Base-by-base conservation (phyloP, 2,113 vertebrate genomes). In the Motacilla alba region DNA sequence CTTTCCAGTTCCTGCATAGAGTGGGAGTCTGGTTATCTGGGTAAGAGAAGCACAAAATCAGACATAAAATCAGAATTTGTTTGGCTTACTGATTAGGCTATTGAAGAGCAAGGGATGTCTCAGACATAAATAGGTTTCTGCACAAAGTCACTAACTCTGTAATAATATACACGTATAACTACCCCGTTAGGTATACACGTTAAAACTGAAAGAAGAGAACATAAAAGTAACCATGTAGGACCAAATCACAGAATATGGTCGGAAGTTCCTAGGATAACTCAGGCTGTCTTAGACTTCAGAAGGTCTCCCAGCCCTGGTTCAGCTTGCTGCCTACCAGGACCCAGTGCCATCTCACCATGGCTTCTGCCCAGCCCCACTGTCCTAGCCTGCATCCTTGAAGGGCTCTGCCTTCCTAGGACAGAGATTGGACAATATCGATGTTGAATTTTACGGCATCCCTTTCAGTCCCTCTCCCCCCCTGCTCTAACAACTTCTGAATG, bases 31-130 rank as follows among this genome's bases (percentile, higher is more conserved):
- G n/a, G 35, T 86, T 91, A 64, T 30, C 79, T 66, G 46, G 84
- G 64, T 77, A 81, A 86, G 31, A 77, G 63, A 80, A 90, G 74
- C 14, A 74, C 21, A 88, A 62, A 88, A 80, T 73, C 58, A 88
- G 35, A 62, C 18, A 55, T 41, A 76, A 83, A 78, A 80, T 69
- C 74, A 70, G 46, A 88, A 83, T 88, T 50, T 77, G 5, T 62
- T 70, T 52, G 52, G 19, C 16, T 59, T 37, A 31, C 11, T 69
- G 63, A 68, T 90, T 83, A 83, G 12, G 21, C 41, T 80, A 37
- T 69, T 56, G 82, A 95, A 60, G 35, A 88, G 28, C 15, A 69
- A 58, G 49, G 30, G 52, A 46, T 27, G 6, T 35, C 50, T 69
- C 49, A 30, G 15, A 47, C 15, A 37, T 44, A 43, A 85, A 56